Base-by-base conservation (phyloP, 2,797 vertebrate species). In the Strix occidentalis region DNA sequence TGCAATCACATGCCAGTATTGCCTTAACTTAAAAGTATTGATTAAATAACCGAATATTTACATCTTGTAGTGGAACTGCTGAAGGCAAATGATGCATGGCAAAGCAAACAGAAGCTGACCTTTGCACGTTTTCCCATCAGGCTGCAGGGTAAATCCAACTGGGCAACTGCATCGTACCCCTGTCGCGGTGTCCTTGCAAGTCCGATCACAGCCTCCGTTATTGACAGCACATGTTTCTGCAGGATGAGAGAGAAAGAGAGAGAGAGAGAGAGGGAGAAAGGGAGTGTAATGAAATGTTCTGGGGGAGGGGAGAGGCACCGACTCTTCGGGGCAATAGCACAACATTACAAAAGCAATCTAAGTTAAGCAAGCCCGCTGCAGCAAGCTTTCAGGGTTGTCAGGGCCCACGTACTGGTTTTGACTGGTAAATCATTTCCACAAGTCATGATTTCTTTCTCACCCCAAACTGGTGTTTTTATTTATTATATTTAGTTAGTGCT, bases 111-210 rank as follows among this genome's bases (percentile, higher is more conserved):
- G 79, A 93, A 58, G 97, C 99, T 99, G 97, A 99, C 99, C 99
- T 99, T 99, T 99, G 98, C 99, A 99, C 10, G 99, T 99, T 98
- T 99, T 99, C 92, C 99, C 99, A 21, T 99, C 99, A 0, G 99
- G 98, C 97, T 99, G 99, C 85, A 99, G 98, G 20, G 99, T 99
- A 97, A 99, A 99, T 93, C 99, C 99, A 61, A 99, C 99, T 0
- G 99, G 99, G 97, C 99, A 99, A 97, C 99, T 99, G 97, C 99
- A 99, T 46, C 99, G 98, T 43, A 99, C 99, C 48, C 99, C 99
- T 1, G 99, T 99, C 75, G 99, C 99, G 0, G 99, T 99, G 97
- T 99, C 99, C 97, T 99, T 99, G 96, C 99, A 99, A 0, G 99
- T 99, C 96, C 99, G 98, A 97, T 99, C 99, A 12, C 99, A 99